These are phyloP conservation scores for Anastatus disparis DNA, from an alignment of 1,140 invertebrate genomes.

Conservation along the genomic window DNA sequence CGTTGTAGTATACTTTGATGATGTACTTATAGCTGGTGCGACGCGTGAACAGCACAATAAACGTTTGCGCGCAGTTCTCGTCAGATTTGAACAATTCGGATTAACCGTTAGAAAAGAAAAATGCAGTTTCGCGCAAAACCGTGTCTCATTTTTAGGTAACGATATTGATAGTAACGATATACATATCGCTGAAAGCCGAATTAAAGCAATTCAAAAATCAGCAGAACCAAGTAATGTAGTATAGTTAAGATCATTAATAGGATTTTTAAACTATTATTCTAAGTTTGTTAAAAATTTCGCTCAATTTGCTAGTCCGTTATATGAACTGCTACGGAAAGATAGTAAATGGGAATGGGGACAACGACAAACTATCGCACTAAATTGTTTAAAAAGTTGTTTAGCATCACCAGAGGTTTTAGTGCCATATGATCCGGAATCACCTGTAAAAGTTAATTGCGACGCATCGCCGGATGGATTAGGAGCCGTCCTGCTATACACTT, in stretches of 20 bases:
- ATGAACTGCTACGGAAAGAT: conserved; percentile 10
- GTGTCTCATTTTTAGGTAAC: background rate
- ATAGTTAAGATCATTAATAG: conserved; percentile 2
- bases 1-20: background rate
- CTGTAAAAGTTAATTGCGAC: conserved; percentile 1
- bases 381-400: background rate
- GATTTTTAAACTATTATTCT: conserved; percentile 23
- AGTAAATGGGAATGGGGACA: conserved; percentile 3
- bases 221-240: background rate
- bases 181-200: background rate
- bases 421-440: background rate
- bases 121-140: background rate
- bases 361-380: background rate
- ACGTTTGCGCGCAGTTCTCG: background rate
- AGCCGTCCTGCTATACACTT: background rate
- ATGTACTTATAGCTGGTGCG: background rate
- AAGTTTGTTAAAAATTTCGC: conserved; percentile 12
- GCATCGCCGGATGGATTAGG: background rate
- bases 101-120: background rate
- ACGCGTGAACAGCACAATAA: background rate
- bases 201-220: background rate
- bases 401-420: background rate
- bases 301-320: conserved; percentile 5
- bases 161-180: background rate
- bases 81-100: background rate